Base-by-base conservation (phyloP, 2,888 invertebrate genomes). In the Saturnia japonica region DNA sequence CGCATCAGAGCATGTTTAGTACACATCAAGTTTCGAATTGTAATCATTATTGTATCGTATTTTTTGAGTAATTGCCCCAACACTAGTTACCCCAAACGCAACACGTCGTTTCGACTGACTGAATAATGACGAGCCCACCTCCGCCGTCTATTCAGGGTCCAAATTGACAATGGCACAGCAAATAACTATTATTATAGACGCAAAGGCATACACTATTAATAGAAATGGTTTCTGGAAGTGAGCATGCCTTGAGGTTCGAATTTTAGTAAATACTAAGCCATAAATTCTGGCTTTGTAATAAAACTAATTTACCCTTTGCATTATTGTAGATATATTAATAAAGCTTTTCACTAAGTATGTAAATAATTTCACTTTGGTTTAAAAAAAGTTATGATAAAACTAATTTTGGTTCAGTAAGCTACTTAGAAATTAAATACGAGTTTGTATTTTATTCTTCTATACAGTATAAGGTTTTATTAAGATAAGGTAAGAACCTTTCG, bases 101-200 rank as follows among this genome's bases (percentile, higher is more conserved):
- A 77, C 78, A 79, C 83, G 83, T 83, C 83, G 81, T 85, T 85
- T 86, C 77, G 84, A 72, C 82, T 84, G 84, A 84, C 86, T 85
- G 84, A 85, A 89, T 88, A 90, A 90, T 87, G 89, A 90, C 88
- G 87, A 82, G 89, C 91, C 91, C 88, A 91, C 93, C 91, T 90
- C 84, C 82, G 83, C 80, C 81, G 81, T 79, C 88, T 85, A 91
- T 93, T 91, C 86, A 89, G 77, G 75, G 85, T 88, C 89, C 86
- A 85, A 88, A 82, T 86, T 88, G 87, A 92, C 93, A 93, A 93
- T 91, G 81, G 91, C 85, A 85, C 83, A 82, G 91, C 91, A 93
- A 93, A 93, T 93, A 92, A 82, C 88, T 84, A 88, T 91, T 92
- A 92, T 91, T 88, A 87, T 85, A 82, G 81, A 83, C 80, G 83